Conservation (phyloP, 2,888 invertebrate species). For the Crocallis elinguaria region DNA sequence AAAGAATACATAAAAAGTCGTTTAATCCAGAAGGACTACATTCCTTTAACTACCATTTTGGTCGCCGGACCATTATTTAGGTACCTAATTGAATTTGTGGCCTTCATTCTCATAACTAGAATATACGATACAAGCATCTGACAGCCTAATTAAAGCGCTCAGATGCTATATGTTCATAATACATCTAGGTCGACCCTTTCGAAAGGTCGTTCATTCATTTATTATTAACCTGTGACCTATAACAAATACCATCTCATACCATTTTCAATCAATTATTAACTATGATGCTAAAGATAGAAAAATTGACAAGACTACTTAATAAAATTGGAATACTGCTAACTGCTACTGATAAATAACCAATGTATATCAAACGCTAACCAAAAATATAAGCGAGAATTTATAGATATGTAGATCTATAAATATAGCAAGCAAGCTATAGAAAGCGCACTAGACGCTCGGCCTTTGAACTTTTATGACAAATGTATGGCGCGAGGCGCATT, state of each 20-base stretch:
- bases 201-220: constrained; percentile 20
- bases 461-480: no score
- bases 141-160: background rate
- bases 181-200: constrained; percentile 11
- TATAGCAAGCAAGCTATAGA: no score
- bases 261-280: constrained; percentile 1
- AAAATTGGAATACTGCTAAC: background rate
- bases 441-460: no score
- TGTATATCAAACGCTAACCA: no score
- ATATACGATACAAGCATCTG: background rate
- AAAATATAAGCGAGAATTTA: no score
- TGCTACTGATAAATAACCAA: no score
- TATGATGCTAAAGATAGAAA: background rate
- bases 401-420: no score
- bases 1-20: no score
- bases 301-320: background rate
- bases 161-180: background rate
- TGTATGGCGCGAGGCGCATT: no score
- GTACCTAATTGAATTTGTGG: background rate
- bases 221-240: constrained; percentile 21
- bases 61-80: no score
- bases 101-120: background rate
- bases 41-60: no score
- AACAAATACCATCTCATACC: background rate
- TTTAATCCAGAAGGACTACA: no score